Conservation (phyloP, 2,888 invertebrate genomes). For the Andrena trimmerana region DNA sequence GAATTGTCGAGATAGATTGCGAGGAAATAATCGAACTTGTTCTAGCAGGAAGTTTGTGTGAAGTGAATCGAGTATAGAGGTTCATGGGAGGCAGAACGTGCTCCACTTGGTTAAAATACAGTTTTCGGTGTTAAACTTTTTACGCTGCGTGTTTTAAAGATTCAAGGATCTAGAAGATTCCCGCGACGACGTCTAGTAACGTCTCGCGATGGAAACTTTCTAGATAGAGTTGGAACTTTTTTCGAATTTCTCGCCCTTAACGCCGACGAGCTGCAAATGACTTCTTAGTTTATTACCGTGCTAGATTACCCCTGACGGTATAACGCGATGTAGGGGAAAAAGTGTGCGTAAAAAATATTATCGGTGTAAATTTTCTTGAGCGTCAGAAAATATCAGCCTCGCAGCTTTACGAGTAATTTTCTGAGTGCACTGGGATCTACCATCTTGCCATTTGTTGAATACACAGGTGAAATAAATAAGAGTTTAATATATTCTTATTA, state of each 20-base stretch:
- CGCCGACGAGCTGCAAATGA: slow-evolving; percentile 31
- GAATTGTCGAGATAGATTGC: neutral
- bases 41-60: neutral
- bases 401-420: neutral
- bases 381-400: neutral
- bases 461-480: too few relatives aligned
- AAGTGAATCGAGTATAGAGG: neutral
- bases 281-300: slow-evolving; percentile 21
- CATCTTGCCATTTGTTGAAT: neutral
- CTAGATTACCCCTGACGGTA: slow-evolving; percentile 13
- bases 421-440: neutral
- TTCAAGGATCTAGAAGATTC: slow-evolving; percentile 22
- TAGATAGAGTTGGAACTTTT: slow-evolving; percentile 29
- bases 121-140: neutral
- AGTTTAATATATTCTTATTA: too few relatives aligned
- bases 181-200: slow-evolving; percentile 16
- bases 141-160: slow-evolving; percentile 22
- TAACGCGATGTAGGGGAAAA: neutral
- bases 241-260: slow-evolving; percentile 19
- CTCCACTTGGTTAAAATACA: neutral
- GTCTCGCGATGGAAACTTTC: slow-evolving; percentile 28
- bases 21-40: neutral
- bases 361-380: slow-evolving; percentile 19
- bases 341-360: slow-evolving; percentile 18
- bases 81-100: neutral